A percentile compares a stretch with the other conserved stretches of the same genome.
These are phyloP conservation scores for Apostichopus parvimensis DNA, from an alignment of 35 echinoderm and acorn worm genomes.

Conservation along the genomic window DNA sequence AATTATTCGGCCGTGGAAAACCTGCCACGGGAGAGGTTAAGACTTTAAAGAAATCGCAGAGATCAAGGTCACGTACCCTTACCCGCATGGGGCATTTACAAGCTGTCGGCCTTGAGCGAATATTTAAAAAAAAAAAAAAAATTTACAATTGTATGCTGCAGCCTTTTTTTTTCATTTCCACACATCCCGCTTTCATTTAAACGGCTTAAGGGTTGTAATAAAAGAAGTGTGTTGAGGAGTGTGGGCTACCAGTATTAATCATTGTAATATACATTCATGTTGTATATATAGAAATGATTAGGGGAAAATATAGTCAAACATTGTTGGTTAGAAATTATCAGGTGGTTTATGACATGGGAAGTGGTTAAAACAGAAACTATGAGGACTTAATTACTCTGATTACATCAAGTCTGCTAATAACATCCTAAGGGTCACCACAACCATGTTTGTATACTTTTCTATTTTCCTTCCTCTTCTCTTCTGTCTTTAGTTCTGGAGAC, in stretches of 20 bases:
- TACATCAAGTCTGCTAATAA: background rate
- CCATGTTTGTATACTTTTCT: background rate
- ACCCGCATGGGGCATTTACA: background rate
- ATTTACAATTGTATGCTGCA: background rate
- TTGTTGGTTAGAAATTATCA: background rate
- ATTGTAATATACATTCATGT: too few species aligned
- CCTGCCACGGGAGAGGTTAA: conserved; percentile 3
- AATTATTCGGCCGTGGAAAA: background rate
- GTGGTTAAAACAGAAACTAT: background rate
- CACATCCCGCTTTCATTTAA: too few species aligned
- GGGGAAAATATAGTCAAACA: background rate
- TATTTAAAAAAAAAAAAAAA: background rate
- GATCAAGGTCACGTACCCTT: background rate
- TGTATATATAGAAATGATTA: too few species aligned
- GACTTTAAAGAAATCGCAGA: background rate
- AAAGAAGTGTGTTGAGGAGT: background rate
- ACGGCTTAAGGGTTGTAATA: too few species aligned
- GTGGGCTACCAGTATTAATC: background rate
- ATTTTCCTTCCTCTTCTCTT: background rate
- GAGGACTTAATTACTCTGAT: background rate
- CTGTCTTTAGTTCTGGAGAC: too few species aligned
- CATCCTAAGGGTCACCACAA: background rate
- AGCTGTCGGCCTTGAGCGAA: too few species aligned
- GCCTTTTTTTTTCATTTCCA: too few species aligned
- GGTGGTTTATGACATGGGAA: background rate